Evolutionary conservation across 2,888 invertebrate species (phyloP), one percentile per base, ranked within the genome.

Genomic region (Lutraria lutraria): DNA sequence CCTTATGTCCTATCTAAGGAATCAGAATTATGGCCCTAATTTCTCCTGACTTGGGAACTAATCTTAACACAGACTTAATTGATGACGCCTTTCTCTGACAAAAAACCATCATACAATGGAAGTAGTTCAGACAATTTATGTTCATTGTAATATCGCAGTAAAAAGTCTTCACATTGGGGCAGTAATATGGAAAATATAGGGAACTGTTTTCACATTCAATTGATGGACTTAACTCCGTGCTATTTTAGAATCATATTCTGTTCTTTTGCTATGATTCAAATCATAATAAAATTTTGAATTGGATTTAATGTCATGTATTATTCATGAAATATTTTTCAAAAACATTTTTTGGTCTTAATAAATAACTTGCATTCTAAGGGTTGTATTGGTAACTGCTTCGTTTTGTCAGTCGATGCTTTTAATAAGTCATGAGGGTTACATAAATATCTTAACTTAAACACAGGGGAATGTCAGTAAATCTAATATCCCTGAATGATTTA

Each of bases 381-480:
- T 25, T 25, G 63, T 68, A 25, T 68, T 68, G 63, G 63, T 68
- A 25, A 68, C 25, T 25, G 25, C n/a, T 68, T 25, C 25, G 43
- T 68, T 68, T 68, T 68, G 63, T 68, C 63, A 68, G n/a, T 68
- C 63, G 25, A 68, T 68, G 63, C 25, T 68, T 68, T 68, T 68
- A 68, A 68, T 68, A 25, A 25, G 63, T 68, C 25, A 68, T 68
- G 25, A n/a, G 63, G 63, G 63, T 68, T 68, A 68, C 63, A 68
- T 68, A 68, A 68, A 68, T 68, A 68, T 68, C 63, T 68, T 43
- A 68, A 25, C n/a, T 68, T 12, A 68, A 68, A 25, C 63, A 68
- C 63, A 25, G 25, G 63, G 63, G 63, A 68, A n/a, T 25, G 63
- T n/a, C 25, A 68, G 63, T 10, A 68, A 68, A 68, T 68, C 63